These are phyloP conservation scores for Pygmarrhopalites habei DNA, from an alignment of 1,140 invertebrate genomes.

Conservation along the genomic window DNA sequence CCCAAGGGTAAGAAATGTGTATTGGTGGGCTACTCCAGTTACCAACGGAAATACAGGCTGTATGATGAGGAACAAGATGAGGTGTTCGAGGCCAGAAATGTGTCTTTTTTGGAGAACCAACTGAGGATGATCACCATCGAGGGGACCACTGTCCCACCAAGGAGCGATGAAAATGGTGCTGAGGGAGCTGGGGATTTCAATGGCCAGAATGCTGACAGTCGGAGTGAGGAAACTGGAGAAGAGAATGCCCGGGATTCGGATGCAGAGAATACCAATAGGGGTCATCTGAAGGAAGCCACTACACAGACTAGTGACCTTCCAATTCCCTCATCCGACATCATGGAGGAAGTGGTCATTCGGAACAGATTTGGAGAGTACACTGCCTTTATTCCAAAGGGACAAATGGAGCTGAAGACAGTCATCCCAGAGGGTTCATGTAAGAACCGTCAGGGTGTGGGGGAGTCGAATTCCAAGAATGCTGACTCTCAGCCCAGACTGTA, in stretches of 20 bases:
- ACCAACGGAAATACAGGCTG: conserved; percentile 43
- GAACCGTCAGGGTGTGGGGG: too few species aligned
- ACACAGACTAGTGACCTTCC: too few species aligned
- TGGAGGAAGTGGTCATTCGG: neutral
- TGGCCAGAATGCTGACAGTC: too few species aligned
- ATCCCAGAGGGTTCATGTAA: neutral
- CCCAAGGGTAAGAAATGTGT: conserved; percentile 37
- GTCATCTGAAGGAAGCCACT: too few species aligned
- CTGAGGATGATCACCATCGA: too few species aligned
- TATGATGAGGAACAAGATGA: conserved; percentile 37
- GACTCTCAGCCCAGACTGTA: too few species aligned
- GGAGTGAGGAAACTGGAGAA: neutral
- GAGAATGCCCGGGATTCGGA: too few species aligned
- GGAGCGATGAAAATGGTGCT: neutral
- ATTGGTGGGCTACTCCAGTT: conserved; percentile 45
- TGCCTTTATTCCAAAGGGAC: neutral
- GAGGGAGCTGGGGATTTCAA: too few species aligned
- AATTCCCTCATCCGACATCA: too few species aligned
- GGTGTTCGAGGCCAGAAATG: conserved; percentile 40
- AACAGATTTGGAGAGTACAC: neutral
- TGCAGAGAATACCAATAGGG: too few species aligned
- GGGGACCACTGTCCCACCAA: neutral
- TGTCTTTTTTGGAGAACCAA: conserved; percentile 42
- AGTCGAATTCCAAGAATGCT: too few species aligned
- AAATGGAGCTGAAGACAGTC: too few species aligned